Evolutionary conservation across 2,888 invertebrate species (phyloP).

Genomic region (Drosophila meridionalis): DNA sequence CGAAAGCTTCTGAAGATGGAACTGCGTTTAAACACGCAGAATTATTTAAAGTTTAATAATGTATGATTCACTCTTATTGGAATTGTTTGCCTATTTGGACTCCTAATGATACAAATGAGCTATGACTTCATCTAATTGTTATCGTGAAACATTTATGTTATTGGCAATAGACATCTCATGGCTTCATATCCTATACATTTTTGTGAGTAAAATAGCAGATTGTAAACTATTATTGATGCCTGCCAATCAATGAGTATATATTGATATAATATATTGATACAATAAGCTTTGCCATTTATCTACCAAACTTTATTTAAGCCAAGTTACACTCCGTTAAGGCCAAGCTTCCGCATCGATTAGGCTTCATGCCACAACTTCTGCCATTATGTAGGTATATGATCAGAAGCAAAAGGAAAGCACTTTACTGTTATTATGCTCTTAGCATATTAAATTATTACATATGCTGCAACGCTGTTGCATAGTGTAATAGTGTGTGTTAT

Average conservation of each 20-base stretch:
- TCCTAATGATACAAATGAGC: too few relatives aligned
- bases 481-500: conserved; percentile 22
- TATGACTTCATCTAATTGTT: too few relatives aligned
- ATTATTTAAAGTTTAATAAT: not conserved
- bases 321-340: not conserved
- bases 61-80: not conserved
- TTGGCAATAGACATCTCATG: too few relatives aligned
- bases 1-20: too few relatives aligned
- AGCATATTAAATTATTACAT: conserved; percentile 2
- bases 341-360: not conserved
- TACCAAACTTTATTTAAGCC: too few relatives aligned
- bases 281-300: not conserved
- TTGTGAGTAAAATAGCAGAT: not conserved
- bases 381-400: too few relatives aligned
- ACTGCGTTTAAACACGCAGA: not conserved
- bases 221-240: not conserved
- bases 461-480: conserved; percentile 3
- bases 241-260: not conserved
- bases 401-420: conserved; percentile 1
- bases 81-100: not conserved
- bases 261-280: too few relatives aligned
- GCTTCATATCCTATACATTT: not conserved
- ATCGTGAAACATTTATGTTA: too few relatives aligned
- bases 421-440: not conserved
- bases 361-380: not conserved